Conservation (phyloP, 35 echinoderm and acorn worm genomes). For the Heliocidaris erythrogramma region DNA sequence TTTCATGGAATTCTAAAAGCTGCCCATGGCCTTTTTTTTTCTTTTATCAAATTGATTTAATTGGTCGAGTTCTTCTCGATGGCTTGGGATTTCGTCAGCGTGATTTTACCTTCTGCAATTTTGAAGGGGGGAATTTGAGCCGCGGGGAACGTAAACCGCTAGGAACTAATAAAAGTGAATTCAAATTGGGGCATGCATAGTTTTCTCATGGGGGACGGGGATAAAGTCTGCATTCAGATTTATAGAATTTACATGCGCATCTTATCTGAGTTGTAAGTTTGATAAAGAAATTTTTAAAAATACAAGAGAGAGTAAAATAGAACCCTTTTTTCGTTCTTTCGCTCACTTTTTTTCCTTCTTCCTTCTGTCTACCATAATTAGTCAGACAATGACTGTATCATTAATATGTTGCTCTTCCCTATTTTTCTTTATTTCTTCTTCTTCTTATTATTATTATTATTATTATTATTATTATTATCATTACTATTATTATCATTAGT, state of each 20-base stretch:
- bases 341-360: not conserved
- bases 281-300: not conserved
- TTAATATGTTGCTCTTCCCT: no score
- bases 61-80: not conserved
- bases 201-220: not conserved
- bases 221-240: not conserved
- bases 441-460: no score
- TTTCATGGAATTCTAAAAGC: not conserved
- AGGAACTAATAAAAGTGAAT: not conserved
- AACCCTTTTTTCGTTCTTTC: not conserved
- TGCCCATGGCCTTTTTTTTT: not conserved
- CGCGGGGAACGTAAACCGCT: not conserved
- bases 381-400: no score
- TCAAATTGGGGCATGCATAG: not conserved
- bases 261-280: not conserved
- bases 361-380: not conserved
- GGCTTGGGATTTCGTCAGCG: not conserved
- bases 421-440: no score
- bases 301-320: not conserved
- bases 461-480: no score
- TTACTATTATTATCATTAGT: no score
- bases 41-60: not conserved
- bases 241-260: not conserved
- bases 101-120: constrained; percentile 5
- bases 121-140: constrained; percentile 1